Base-by-base conservation (phyloP, 2,113 vertebrate species). In the Brachyistius frenatus region DNA sequence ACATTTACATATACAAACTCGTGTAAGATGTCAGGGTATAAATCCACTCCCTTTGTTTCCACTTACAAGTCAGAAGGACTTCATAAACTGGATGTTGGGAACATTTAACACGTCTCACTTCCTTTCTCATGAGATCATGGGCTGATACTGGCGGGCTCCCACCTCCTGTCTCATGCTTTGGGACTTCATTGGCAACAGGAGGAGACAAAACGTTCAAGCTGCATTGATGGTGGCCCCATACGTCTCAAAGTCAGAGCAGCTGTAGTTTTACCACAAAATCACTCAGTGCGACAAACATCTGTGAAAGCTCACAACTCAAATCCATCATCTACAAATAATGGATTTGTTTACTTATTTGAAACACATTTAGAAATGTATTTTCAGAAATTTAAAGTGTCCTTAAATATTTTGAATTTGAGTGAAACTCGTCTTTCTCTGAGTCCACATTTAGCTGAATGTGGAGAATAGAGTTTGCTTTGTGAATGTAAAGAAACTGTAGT, bases 71-170 rank as follows among this genome's bases (percentile, higher is more conserved):
- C 41, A 66, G 76, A 83, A 81, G 60, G 47, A 86, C 66, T 76
- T 77, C 60, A 75, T 82, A 67, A 88, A 82, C 54, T 75, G 32
- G 64, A 89, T 55, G 44, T 69, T 52, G 62, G 73, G 79, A 88
- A 75, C 66, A 41, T 78, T 84, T 49, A 64, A 32, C 67, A 49
- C 76, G 63, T 55, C 75, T 70, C 44, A 69, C 87, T 93, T 90
- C 88, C 88, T 90, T 92, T 92, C 91, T 85, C 86, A 88, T 91
- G 79, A 92, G 86, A 78, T 92, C 84, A 90, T 82, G 74, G 75
- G 77, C 81, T 86, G 66, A 87, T 78, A 56, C 88, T 89, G 85
- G 85, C 73, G 3, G 31, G 35, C 36, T 71, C 74, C 78, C 73
- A 66, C 67, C 76, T 83, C 41, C 77, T 76, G 61, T 80, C 73